Evolutionary conservation across 2,113 vertebrate genomes (phyloP), one percentile per base, ranked within the genome.

Genomic region (Propithecus coquereli): DNA sequence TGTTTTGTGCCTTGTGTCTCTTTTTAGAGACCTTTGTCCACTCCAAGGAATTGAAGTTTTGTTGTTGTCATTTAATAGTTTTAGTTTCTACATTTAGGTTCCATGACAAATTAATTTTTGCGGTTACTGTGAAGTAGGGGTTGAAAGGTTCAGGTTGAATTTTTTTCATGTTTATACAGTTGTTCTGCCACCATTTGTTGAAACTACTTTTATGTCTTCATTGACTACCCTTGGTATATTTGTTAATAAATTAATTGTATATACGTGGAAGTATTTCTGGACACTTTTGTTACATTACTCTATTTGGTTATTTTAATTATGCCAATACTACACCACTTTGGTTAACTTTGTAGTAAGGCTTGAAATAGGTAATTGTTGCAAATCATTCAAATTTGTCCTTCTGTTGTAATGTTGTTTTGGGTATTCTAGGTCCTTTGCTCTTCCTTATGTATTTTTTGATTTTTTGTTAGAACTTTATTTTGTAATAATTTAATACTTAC

Each of bases 171-270:
- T 63, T 92, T 88, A 17, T 47, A 13, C 5, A 66, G 5, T 61
- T 68, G 13, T 50, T 79, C 32, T 79, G 34, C n/a, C 30, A 73
- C 17, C 3, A 30, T 84, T 91, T 91, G 10, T 77, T 83, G 27
- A 83, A 77, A 77, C 22, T n/a, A n/a, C 47, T 94, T 96, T 77
- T 77, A 68, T 83, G 77, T 94, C 57, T 54, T 92, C 25, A 73
- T 50, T 80, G 37, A 65, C 40, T 91, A 83, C 18, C n/a, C n/a
- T 83, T 83, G 27, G 13, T 94, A 66, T 52, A 83, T 81, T 81
- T 87, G 43, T 92, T 40, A 87, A 30, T 76, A 77, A 84, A 66
- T 82, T 82, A 22, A 47, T 61, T 37, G 8, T 92, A 34, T 87
- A 57, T 91, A 83, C 1, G 9, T 16, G 37, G 45, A 87, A 82